These are phyloP conservation scores for Drosophila leontia DNA, from an alignment of 1,140 invertebrate genomes.

Conservation along the genomic window DNA sequence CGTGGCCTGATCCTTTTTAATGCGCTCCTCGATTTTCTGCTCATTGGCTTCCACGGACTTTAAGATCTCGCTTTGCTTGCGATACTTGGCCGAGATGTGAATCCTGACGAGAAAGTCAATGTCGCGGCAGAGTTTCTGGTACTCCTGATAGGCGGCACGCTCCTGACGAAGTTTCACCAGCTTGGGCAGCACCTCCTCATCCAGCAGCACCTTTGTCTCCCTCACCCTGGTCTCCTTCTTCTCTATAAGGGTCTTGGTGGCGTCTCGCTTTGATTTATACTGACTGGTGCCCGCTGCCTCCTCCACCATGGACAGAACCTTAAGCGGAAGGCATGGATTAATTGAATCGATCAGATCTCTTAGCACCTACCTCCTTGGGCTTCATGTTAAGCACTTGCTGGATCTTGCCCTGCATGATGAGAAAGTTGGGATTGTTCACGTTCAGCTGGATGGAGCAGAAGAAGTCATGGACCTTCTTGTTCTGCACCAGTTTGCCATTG, in stretches of 20 bases:
- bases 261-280: conserved; percentile 97
- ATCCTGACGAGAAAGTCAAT: conserved; percentile 92
- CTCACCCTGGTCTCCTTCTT: conserved; percentile 97
- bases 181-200: conserved; percentile 95
- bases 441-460: conserved; percentile 99
- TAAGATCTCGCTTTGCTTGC: conserved; percentile 62
- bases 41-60: conserved; percentile 62
- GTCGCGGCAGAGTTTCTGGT: conserved; percentile 94
- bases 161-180: conserved; percentile 95
- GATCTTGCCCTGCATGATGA: conserved; percentile 99
- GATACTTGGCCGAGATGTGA: conserved; percentile 75
- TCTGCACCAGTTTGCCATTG: conserved; percentile 95
- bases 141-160: conserved; percentile 93
- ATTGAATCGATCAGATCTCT: background rate
- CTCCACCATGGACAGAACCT: conserved; percentile 99
- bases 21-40: conserved; percentile 62
- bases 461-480: conserved; percentile 96
- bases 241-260: conserved; percentile 94
- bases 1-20: conserved; percentile 84
- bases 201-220: conserved; percentile 93
- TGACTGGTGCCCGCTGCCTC: conserved; percentile 99
- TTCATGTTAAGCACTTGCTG: conserved; percentile 99
- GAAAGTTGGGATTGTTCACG: conserved; percentile 99
- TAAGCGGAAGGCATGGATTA: background rate
- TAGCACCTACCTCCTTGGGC: conserved; percentile 92